A percentile compares a stretch with the other conserved stretches of the same genome.
phyloP scores from a whole-genome alignment of 2,797 vertebrate genomes.

The Aphelocoma californica region DNA sequence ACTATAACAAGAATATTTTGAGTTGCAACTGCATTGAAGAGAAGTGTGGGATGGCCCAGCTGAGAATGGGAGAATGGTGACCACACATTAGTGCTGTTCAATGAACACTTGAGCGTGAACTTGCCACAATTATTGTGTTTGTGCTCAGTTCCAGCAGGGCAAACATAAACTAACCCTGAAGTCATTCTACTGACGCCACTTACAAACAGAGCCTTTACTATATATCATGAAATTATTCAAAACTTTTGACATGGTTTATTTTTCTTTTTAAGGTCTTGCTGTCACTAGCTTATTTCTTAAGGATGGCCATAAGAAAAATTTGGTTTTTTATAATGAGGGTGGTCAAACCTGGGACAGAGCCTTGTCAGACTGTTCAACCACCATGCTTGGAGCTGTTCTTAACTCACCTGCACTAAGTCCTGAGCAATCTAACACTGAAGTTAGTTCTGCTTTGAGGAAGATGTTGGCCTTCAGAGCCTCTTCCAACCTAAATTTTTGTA shows the following conservation, averaged over 20 bases:
- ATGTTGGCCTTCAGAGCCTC: neutral
- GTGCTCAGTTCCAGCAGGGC: neutral
- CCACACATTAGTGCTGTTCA: neutral
- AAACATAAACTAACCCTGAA: neutral
- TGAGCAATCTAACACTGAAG: neutral
- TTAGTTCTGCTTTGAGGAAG: neutral
- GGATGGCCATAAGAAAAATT: neutral
- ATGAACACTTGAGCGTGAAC: neutral
- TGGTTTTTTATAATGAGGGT: neutral
- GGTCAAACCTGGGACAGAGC: neutral
- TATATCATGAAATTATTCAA: neutral
- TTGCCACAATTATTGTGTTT: rapidly evolving
- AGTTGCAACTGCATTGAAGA: neutral
- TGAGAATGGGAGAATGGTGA: neutral
- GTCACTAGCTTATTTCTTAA: neutral
- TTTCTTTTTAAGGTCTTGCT: neutral
- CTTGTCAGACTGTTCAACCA: neutral
- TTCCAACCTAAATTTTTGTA: neutral
- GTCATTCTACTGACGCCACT: neutral
- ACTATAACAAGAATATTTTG: neutral
- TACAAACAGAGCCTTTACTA: neutral
- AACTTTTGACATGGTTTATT: neutral
- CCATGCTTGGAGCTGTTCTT: neutral
- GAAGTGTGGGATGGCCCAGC: neutral
- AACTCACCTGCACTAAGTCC: neutral